Conservation (phyloP, 2,797 vertebrate species). For the Streptopelia turtur region DNA sequence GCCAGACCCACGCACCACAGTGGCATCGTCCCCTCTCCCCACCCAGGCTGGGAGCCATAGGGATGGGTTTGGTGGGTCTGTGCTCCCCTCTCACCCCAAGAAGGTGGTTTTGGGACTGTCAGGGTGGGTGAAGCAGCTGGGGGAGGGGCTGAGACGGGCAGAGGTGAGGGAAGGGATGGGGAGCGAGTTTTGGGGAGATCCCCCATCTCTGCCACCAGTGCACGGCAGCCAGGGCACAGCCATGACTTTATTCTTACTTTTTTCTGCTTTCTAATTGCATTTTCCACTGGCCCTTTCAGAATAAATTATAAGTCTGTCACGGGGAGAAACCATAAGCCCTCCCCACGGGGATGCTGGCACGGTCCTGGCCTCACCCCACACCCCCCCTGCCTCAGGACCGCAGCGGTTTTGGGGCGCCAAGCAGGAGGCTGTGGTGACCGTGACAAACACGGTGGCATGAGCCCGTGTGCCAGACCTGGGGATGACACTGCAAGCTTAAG, state of each 20-base stretch:
- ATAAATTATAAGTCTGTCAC: not conserved
- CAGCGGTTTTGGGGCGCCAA: not conserved
- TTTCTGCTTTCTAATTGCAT: not conserved
- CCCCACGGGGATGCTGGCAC: not conserved
- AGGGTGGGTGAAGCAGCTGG: not conserved
- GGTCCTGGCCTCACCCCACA: not conserved
- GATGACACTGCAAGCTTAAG: not conserved
- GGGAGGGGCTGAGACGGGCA: not conserved
- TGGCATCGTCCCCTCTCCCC: not conserved
- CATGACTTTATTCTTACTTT: too few relatives aligned
- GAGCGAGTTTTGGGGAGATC: not conserved
- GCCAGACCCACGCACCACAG: fast-evolving
- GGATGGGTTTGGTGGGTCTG: fast-evolving
- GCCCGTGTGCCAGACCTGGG: not conserved
- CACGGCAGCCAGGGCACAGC: not conserved
- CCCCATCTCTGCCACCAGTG: not conserved
- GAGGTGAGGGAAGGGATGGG: not conserved
- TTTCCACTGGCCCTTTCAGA: not conserved
- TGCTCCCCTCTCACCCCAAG: not conserved
- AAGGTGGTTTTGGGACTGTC: not conserved
- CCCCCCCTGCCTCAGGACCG: fast-evolving
- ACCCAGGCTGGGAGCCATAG: fast-evolving
- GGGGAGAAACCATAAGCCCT: not conserved
- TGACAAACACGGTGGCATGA: fast-evolving
- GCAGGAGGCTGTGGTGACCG: not conserved